Conservation (phyloP, 2,888 invertebrate genomes). For the Cephus rjabovi region DNA sequence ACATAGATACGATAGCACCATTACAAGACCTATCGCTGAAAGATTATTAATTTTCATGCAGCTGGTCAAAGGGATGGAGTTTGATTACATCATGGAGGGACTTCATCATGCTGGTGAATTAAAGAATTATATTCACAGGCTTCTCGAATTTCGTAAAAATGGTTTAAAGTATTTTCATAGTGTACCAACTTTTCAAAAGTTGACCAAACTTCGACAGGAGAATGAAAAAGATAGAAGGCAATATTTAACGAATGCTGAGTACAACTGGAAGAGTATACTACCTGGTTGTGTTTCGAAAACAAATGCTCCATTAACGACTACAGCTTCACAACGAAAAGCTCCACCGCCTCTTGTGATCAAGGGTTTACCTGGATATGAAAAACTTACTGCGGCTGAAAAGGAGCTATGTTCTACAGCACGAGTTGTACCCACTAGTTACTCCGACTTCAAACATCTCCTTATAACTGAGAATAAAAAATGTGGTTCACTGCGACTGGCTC, state of each 20-base stretch:
- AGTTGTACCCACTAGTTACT: constrained; percentile 81
- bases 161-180: constrained; percentile 78
- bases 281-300: constrained; percentile 33
- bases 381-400: constrained; percentile 77
- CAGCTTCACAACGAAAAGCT: constrained; percentile 46
- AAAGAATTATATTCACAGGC: constrained; percentile 71
- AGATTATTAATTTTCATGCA: constrained; percentile 81
- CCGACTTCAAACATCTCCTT: constrained; percentile 81
- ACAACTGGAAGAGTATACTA: constrained; percentile 51
- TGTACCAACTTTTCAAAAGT: constrained; percentile 74
- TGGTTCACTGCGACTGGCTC: constrained; percentile 80
- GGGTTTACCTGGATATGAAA: constrained; percentile 83
- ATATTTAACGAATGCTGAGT: constrained; percentile 56
- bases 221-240: constrained; percentile 68
- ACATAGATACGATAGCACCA: constrained; percentile 76
- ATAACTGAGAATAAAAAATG: constrained; percentile 81
- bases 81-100: constrained; percentile 83
- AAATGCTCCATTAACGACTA: constrained; percentile 38
- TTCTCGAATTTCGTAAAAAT: constrained; percentile 76
- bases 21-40: constrained; percentile 71
- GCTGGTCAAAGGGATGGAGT: constrained; percentile 77
- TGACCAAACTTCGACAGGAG: constrained; percentile 73
- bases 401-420: constrained; percentile 82
- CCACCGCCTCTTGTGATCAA: constrained; percentile 74
- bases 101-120: constrained; percentile 79